Evolutionary conservation across 2,888 invertebrate species (phyloP).

Genomic region (Eupeodes latifasciatus): DNA sequence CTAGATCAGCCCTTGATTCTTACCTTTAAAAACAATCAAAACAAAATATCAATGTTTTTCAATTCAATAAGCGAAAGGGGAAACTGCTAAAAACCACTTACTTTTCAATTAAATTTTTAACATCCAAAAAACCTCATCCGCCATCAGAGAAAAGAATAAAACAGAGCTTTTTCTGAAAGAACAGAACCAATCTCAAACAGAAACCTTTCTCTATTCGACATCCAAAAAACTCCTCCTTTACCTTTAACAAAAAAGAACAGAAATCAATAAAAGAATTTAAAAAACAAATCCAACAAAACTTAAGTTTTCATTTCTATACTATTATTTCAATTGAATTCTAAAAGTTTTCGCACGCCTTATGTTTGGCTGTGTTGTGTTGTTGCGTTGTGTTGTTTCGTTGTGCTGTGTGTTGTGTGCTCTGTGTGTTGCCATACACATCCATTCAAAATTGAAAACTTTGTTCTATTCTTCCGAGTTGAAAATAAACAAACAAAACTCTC

Average conservation of each 20-base stretch:
- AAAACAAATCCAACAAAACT: slow-evolving; percentile 8
- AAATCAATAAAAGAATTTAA: slow-evolving; percentile 34
- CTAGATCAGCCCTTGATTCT: too few species aligned
- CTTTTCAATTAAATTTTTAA: slow-evolving; percentile 20
- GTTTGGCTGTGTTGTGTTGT: slow-evolving; percentile 49
- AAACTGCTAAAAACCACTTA: background rate
- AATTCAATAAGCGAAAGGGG: background rate
- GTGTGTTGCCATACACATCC: slow-evolving; percentile 42
- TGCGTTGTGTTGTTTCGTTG: slow-evolving; percentile 26
- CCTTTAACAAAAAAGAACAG: background rate
- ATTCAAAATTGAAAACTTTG: slow-evolving; percentile 48
- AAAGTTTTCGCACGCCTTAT: slow-evolving; percentile 74
- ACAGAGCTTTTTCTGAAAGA: background rate
- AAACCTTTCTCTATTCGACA: slow-evolving; percentile 19
- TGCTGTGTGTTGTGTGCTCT: background rate
- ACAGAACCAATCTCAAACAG: slow-evolving; percentile 7
- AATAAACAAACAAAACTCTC: slow-evolving; percentile 26
- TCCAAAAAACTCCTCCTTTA: background rate
- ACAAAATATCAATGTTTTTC: slow-evolving; percentile 1
- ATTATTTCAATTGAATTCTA: slow-evolving; percentile 63
- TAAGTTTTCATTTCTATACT: slow-evolving; percentile 37
- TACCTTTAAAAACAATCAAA: too few species aligned
- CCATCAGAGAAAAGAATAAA: background rate
- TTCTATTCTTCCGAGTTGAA: slow-evolving; percentile 43
- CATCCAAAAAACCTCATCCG: background rate